These are phyloP conservation scores for Schizotus pectinicornis DNA, from an alignment of 2,888 invertebrate genomes.

Conservation along the genomic window DNA sequence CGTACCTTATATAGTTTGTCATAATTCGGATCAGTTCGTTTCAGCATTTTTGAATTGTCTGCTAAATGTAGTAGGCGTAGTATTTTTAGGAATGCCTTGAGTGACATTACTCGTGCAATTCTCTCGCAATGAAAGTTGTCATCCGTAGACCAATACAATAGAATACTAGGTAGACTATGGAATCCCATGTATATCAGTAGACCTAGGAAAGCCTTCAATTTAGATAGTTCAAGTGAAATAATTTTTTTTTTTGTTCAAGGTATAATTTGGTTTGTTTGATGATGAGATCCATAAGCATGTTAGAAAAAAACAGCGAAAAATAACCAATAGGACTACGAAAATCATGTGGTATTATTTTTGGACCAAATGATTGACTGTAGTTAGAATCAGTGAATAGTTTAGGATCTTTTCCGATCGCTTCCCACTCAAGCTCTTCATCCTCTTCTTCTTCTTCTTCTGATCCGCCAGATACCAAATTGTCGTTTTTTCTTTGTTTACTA, in stretches of 20 bases:
- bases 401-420: too few species aligned
- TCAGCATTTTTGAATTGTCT: slow-evolving; percentile 30
- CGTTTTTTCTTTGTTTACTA: too few species aligned
- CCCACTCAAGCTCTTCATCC: too few species aligned
- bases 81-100: slow-evolving; percentile 16
- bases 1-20: slow-evolving; percentile 35
- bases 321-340: too few species aligned
- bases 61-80: slow-evolving; percentile 25
- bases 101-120: slow-evolving; percentile 2
- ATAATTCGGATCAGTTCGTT: slow-evolving; percentile 17
- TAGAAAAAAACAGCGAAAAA: too few species aligned
- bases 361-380: too few species aligned
- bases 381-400: too few species aligned
- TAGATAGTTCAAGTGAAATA: not conserved
- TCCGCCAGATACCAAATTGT: too few species aligned
- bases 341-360: too few species aligned
- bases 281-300: too few species aligned
- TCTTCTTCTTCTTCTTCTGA: too few species aligned
- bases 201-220: not conserved
- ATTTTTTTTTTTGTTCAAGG: not conserved
- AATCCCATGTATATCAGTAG: slow-evolving; percentile 16
- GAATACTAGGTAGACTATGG: slow-evolving; percentile 11
- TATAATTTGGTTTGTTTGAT: too few species aligned
- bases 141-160: slow-evolving; percentile 8
- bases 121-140: slow-evolving; percentile 1